Conservation (phyloP, 2,797 vertebrate genomes). For the Hirundo rustica region DNA sequence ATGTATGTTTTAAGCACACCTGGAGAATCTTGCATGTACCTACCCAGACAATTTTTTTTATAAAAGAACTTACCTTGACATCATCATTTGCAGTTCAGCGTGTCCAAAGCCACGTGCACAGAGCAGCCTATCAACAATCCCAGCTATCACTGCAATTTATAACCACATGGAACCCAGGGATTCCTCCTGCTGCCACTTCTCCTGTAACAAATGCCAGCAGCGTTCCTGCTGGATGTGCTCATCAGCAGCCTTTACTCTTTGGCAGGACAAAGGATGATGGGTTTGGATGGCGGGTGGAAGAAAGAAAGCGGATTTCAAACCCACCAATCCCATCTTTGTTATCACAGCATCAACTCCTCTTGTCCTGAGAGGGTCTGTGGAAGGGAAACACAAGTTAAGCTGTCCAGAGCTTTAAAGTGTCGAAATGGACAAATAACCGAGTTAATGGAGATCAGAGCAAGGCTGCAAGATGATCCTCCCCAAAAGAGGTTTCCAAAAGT, state of each 20-base stretch:
- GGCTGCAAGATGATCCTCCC: neutral
- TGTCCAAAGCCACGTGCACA: neutral
- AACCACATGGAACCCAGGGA: neutral
- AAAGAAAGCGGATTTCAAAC: neutral
- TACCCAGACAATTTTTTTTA: neutral
- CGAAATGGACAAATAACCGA: neutral
- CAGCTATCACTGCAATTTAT: neutral
- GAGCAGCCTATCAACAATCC: neutral
- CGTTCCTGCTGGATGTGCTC: neutral
- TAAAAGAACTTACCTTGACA: neutral
- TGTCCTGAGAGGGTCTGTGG: neutral
- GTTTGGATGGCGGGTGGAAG: neutral
- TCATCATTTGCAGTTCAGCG: rapidly evolving
- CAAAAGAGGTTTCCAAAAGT: neutral
- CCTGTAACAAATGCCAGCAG: neutral
- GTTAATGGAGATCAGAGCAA: neutral
- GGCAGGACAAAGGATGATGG: neutral
- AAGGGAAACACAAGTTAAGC: neutral
- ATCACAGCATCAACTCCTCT: neutral
- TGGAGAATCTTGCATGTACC: neutral
- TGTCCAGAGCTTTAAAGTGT: neutral
- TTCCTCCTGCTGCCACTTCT: neutral
- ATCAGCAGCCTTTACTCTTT: neutral
- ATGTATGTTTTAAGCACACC: neutral
- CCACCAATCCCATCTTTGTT: neutral